These are phyloP conservation scores for Sesia bembeciformis DNA, from an alignment of 2,888 invertebrate species.

Conservation along the genomic window DNA sequence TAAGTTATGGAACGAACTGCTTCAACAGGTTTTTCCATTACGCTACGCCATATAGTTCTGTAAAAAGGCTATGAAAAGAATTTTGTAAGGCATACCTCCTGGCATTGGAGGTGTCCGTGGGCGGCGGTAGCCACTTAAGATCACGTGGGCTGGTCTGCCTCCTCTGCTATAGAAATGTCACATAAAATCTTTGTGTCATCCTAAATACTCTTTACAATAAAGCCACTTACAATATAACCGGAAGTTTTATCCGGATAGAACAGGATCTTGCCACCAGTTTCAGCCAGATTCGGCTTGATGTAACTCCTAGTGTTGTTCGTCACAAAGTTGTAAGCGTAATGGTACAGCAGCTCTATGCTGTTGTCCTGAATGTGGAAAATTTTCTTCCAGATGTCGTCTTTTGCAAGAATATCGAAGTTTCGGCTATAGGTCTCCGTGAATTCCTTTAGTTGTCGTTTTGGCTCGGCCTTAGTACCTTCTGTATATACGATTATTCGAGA, in stretches of 20 bases:
- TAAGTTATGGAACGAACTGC: too few relatives aligned
- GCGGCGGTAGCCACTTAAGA: too few relatives aligned
- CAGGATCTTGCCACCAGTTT: constrained; percentile 79
- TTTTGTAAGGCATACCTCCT: too few relatives aligned
- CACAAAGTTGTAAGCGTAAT: constrained; percentile 76
- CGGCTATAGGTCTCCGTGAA: constrained; percentile 78
- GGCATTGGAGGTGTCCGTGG: too few relatives aligned
- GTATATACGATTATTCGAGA: constrained; percentile 42
- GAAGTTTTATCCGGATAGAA: constrained; percentile 78
- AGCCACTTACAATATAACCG: constrained; percentile 76
- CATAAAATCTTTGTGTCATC: too few relatives aligned
- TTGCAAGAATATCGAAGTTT: constrained; percentile 68
- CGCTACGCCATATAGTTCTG: too few relatives aligned
- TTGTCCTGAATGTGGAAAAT: constrained; percentile 77
- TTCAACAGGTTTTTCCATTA: too few relatives aligned
- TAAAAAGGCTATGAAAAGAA: too few relatives aligned
- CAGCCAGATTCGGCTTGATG: constrained; percentile 79
- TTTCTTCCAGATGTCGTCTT: constrained; percentile 77
- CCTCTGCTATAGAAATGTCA: too few relatives aligned
- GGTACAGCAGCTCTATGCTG: constrained; percentile 76
- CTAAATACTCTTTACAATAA: too few relatives aligned
- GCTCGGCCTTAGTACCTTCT: constrained; percentile 40
- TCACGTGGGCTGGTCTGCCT: too few relatives aligned
- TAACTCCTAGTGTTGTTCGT: constrained; percentile 78
- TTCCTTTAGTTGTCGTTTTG: constrained; percentile 45